These are phyloP conservation scores for Echinops telfairi DNA, from an alignment of 2,113 vertebrate species.

Conservation along the genomic window DNA sequence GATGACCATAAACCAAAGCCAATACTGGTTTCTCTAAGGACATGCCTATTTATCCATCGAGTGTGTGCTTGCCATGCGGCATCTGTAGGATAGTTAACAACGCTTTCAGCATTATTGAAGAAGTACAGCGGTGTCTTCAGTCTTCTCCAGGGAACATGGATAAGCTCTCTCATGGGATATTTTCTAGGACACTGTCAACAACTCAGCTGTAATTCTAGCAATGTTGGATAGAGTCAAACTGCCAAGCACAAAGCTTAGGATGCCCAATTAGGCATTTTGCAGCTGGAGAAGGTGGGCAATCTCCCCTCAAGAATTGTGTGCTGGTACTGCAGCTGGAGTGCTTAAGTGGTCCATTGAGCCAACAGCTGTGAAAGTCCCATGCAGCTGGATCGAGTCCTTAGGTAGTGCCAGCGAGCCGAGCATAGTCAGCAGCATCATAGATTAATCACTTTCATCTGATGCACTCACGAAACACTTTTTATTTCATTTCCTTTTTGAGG, in stretches of 20 bases:
- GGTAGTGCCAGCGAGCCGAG: constrained; percentile 75
- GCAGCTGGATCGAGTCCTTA: constrained; percentile 70
- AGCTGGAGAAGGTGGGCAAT: constrained; percentile 76
- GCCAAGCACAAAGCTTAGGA: constrained; percentile 63
- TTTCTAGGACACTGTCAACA: constrained; percentile 71
- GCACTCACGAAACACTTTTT: constrained; percentile 23
- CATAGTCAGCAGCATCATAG: constrained; percentile 13
- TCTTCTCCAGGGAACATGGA: background rate
- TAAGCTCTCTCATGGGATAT: constrained; percentile 52
- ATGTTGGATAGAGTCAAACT: constrained; percentile 51
- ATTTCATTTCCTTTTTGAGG: constrained; percentile 17
- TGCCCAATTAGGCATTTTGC: constrained; percentile 60
- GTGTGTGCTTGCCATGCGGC: background rate
- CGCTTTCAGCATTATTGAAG: constrained; percentile 26
- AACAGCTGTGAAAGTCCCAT: constrained; percentile 75
- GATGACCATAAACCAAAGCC: constrained; percentile 5
- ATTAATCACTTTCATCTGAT: background rate
- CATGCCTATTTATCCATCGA: background rate
- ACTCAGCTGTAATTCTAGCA: constrained; percentile 69
- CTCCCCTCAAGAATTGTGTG: constrained; percentile 70
- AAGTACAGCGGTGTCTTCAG: background rate
- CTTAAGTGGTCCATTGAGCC: constrained; percentile 77
- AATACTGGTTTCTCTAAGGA: background rate
- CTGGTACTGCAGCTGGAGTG: constrained; percentile 72
- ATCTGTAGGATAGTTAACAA: background rate